These are phyloP conservation scores for Ramazzottius varieornatus DNA, from an alignment of 2,888 invertebrate genomes.

Conservation along the genomic window DNA sequence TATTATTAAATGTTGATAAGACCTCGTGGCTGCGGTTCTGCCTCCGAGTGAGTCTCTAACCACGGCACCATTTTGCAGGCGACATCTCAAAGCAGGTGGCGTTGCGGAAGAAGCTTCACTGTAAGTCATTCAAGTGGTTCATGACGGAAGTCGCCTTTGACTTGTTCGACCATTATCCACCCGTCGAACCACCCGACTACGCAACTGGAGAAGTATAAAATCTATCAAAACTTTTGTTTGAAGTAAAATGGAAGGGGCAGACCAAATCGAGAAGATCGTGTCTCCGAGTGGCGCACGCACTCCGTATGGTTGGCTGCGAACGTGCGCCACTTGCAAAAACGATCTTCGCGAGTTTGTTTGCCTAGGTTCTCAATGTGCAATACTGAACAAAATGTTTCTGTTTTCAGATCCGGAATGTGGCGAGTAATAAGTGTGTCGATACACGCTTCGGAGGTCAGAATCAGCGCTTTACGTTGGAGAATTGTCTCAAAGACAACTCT, in stretches of 20 bases:
- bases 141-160: conserved; percentile 77
- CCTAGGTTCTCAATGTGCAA: not conserved
- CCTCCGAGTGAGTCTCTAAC: no score
- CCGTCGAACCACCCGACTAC: conserved; percentile 53
- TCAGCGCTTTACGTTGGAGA: conserved; percentile 26
- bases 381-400: conserved; percentile 5
- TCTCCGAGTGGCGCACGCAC: not conserved
- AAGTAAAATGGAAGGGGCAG: not conserved
- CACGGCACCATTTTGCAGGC: no score
- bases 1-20: no score
- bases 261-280: conserved; percentile 4
- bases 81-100: conserved; percentile 48
- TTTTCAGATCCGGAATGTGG: conserved; percentile 36
- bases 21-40: no score
- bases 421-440: conserved; percentile 35
- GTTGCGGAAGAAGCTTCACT: conserved; percentile 43
- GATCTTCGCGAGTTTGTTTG: no score
- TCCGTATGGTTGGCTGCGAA: no score
- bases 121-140: conserved; percentile 81
- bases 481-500: conserved; percentile 31
- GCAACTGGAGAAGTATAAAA: conserved; percentile 51
- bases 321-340: no score
- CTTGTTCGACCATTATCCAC: conserved; percentile 54
- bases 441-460: conserved; percentile 28
- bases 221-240: conserved; percentile 8